Evolutionary conservation across 2,113 vertebrate genomes (phyloP), one percentile per base, ranked within the genome.

Genomic region (Genyomyrus donnyi): DNA sequence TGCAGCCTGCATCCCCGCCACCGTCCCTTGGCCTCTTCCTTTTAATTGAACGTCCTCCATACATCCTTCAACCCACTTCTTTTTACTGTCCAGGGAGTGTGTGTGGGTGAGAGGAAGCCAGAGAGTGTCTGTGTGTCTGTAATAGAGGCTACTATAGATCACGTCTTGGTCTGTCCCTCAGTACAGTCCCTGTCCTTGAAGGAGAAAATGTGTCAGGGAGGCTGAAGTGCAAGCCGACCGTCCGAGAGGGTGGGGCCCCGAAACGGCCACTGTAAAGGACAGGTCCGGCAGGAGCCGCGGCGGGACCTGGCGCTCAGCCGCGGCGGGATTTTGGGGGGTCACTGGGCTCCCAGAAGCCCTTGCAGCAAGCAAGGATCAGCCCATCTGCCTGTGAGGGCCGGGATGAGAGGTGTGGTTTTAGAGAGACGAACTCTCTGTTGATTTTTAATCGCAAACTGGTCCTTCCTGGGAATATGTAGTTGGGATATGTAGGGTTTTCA

Each of bases 21-120:
- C 5, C 19, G 74, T 77, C 74, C 74, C 1, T 1, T 77, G 74
- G 74, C 31, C 74, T 80, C 74, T 39, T 80, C 31, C 31, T 80
- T 80, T 80, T 80, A 80, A 80, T 80, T 80, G 74, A 80, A 80
- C 8, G 74, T 80, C 74, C 74, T 80, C 74, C 35, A 42, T 42
- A 42, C 15, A 80, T 39, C 74, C 31, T 80, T 80, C 74, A 80
- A 39, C 74, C 74, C 74, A 80, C 74, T 80, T 80, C 74, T 19
- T 80, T 80, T 80, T 19, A 42, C 74, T 17, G 74, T 80, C 74
- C 74, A 42, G 35, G 74, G 74, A 80, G 31, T 7, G 74, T 42
- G 35, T 80, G 35, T 42, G 74, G 42, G 35, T 19, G 13, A 39
- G 31, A 19, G 70, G 42, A 35, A 39, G 70, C 1, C 31, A 77